Conservation (phyloP, 2,797 vertebrate species). For the Uromys caudimaculatus region DNA sequence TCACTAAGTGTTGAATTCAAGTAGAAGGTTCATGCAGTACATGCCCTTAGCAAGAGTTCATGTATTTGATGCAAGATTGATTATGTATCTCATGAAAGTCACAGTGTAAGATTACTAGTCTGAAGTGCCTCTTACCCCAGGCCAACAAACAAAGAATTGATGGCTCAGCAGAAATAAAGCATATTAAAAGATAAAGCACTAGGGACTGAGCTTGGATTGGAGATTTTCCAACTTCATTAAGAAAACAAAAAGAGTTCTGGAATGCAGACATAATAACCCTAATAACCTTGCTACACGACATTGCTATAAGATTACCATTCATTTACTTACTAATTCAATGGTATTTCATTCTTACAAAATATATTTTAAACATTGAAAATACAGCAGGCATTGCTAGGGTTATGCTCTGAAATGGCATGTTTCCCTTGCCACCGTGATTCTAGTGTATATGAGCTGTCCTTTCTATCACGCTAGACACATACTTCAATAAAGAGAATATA, state of each 20-base stretch:
- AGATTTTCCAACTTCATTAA: constrained; percentile 34
- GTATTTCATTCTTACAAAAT: neutral
- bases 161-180: constrained; percentile 70
- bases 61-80: constrained; percentile 31
- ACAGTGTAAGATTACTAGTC: neutral
- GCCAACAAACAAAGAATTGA: constrained; percentile 69
- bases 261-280: neutral
- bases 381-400: neutral
- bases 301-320: neutral
- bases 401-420: neutral
- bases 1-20: constrained; percentile 53
- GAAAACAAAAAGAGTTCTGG: constrained; percentile 57
- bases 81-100: constrained; percentile 64
- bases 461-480: neutral
- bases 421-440: neutral
- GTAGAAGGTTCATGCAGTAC: neutral
- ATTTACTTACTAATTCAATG: neutral
- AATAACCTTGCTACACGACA: neutral
- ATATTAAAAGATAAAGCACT: constrained; percentile 46
- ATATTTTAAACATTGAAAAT: neutral
- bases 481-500: neutral
- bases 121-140: constrained; percentile 61
- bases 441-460: neutral
- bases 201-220: constrained; percentile 46
- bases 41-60: constrained; percentile 9